A percentile compares a stretch with the other conserved stretches of the same genome.
phyloP scores from a whole-genome alignment of 2,113 vertebrate genomes.

The Odocoileus hemionus region DNA sequence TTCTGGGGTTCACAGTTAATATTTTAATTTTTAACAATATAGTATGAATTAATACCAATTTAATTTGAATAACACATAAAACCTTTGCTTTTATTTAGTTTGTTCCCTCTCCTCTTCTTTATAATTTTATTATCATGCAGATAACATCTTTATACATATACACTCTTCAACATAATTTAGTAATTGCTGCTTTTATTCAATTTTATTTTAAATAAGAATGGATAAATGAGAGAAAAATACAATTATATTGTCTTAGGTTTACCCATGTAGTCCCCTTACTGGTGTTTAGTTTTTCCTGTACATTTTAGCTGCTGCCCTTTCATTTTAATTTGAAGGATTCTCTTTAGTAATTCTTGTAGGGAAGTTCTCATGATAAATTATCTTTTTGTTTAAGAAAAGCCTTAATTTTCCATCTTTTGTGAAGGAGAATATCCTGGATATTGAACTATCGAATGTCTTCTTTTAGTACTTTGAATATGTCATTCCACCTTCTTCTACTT shows the following conservation, averaged over 20 bases:
- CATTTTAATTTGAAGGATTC: neutral
- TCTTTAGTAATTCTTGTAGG: neutral
- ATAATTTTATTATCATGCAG: neutral
- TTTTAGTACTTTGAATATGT: neutral
- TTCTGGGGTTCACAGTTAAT: neutral
- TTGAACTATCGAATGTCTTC: neutral
- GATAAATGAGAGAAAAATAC: neutral
- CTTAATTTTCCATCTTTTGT: neutral
- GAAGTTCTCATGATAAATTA: neutral
- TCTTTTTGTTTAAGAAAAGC: neutral
- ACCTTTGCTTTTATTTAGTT: neutral
- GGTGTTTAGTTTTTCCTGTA: neutral
- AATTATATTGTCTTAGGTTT: neutral
- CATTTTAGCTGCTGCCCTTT: neutral
- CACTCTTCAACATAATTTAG: neutral
- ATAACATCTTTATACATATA: neutral
- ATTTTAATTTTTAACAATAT: neutral
- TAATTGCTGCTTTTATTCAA: neutral
- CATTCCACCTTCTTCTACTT: neutral
- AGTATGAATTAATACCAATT: neutral
- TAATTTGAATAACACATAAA: neutral
- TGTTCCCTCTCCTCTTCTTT: neutral
- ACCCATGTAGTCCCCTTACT: neutral
- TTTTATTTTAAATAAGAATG: neutral
- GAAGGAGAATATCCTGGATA: neutral